phyloP scores from a whole-genome alignment of 2,113 vertebrate species.

The Urocynchramus pylzowi region DNA sequence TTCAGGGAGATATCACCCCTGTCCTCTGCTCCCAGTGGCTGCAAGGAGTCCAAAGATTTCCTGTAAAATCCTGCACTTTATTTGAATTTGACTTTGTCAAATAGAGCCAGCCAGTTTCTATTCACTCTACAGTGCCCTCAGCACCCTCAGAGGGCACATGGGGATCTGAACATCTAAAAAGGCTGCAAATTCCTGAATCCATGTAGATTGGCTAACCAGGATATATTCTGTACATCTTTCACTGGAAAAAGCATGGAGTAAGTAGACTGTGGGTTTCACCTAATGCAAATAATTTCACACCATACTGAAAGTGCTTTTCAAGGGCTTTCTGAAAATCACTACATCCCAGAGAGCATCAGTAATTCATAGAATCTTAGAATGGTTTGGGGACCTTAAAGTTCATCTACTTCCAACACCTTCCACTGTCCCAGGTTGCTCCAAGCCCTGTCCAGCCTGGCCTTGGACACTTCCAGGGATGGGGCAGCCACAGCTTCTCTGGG shows the following conservation, averaged over 20 bases:
- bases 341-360: background rate
- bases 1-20: conserved; percentile 61
- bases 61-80: background rate
- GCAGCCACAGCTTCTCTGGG: background rate
- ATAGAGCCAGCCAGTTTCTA: background rate
- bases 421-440: background rate
- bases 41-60: background rate
- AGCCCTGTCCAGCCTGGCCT: fast-evolving
- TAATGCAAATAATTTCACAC: background rate
- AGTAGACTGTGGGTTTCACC: background rate
- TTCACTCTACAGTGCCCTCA: background rate
- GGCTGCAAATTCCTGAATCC: background rate
- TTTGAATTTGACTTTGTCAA: background rate
- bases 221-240: background rate
- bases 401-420: background rate
- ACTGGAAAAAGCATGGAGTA: background rate
- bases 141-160: background rate
- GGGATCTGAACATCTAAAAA: background rate
- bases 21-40: background rate
- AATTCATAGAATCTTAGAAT: background rate
- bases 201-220: background rate
- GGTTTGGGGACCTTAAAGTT: background rate
- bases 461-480: background rate
- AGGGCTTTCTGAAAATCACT: background rate
- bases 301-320: background rate